These are phyloP conservation scores for Tiphia femorata DNA, from an alignment of 2,888 invertebrate species.

Conservation along the genomic window DNA sequence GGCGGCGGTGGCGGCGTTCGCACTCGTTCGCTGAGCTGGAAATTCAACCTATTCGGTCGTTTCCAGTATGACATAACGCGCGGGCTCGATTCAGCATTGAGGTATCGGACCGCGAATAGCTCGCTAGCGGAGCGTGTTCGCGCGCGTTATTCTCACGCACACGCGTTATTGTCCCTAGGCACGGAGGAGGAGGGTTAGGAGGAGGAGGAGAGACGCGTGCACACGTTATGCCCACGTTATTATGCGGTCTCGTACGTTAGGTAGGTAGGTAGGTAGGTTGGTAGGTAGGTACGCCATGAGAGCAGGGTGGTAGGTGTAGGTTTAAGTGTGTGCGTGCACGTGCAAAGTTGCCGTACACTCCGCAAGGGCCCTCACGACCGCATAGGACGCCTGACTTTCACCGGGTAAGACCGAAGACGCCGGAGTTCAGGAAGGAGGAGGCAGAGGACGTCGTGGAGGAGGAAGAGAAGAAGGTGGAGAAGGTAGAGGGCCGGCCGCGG, in stretches of 20 bases:
- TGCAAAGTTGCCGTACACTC: constrained; percentile 17
- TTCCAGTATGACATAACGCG: constrained; percentile 12
- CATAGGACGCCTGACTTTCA: constrained; percentile 52
- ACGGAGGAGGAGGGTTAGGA: too few species aligned
- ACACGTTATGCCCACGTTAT: too few species aligned
- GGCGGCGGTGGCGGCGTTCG: constrained; percentile 3
- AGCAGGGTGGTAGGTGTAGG: constrained; percentile 10
- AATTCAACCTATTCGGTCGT: constrained; percentile 23
- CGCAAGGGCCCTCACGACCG: constrained; percentile 32
- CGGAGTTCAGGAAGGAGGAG: constrained; percentile 27
- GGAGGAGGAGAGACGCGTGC: too few species aligned
- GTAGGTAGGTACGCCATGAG: background rate
- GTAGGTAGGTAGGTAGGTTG: background rate
- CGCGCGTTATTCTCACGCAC: background rate
- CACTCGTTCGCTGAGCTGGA: constrained; percentile 32
- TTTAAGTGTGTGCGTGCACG: constrained; percentile 4
- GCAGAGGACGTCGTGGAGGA: background rate
- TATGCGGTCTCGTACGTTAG: background rate
- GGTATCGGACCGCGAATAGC: constrained; percentile 24
- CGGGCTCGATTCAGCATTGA: constrained; percentile 7
- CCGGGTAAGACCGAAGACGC: constrained; percentile 31
- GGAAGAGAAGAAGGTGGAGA: background rate
- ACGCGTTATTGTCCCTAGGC: background rate
- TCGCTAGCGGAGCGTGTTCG: constrained; percentile 17
- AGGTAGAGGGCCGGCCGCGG: background rate